phyloP scores from a whole-genome alignment of 2,888 invertebrate genomes.

The Andrena marginata region DNA sequence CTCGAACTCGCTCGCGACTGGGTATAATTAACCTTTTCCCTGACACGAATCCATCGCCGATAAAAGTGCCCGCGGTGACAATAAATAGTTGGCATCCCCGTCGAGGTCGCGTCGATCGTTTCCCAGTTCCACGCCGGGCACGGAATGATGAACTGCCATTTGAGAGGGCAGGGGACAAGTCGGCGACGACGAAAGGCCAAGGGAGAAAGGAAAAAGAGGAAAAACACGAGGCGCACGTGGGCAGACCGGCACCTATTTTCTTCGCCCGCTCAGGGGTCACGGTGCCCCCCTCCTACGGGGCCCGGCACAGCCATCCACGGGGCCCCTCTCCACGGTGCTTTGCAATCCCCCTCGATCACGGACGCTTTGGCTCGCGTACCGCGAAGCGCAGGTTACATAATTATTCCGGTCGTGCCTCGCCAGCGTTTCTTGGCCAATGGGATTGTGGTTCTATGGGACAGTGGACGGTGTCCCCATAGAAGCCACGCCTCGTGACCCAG shows the following conservation, averaged over 20 bases:
- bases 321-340: slow-evolving; percentile 20
- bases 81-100: slow-evolving; percentile 49
- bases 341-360: slow-evolving; percentile 68
- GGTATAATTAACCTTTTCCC: slow-evolving; percentile 57
- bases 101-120: slow-evolving; percentile 57
- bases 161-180: slow-evolving; percentile 44
- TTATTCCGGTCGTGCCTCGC: slow-evolving; percentile 82
- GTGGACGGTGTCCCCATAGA: slow-evolving; percentile 80
- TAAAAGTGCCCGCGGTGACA: slow-evolving; percentile 45
- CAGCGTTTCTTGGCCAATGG: slow-evolving; percentile 84
- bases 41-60: slow-evolving; percentile 58
- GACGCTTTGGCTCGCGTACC: slow-evolving; percentile 60
- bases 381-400: slow-evolving; percentile 79
- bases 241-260: slow-evolving; percentile 60
- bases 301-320: background rate
- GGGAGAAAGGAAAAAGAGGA: slow-evolving; percentile 51
- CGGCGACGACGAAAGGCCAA: slow-evolving; percentile 37
- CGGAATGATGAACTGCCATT: slow-evolving; percentile 42
- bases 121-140: slow-evolving; percentile 26
- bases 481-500: slow-evolving; percentile 85
- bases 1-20: slow-evolving; percentile 50
- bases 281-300: slow-evolving; percentile 26
- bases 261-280: slow-evolving; percentile 57
- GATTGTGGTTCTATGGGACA: slow-evolving; percentile 84
- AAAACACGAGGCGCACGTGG: slow-evolving; percentile 61